Percentiles rank a stretch among this genome's conserved stretches.
Evolutionary conservation across 2,113 vertebrate genomes (phyloP).

Genomic region (Muntiacus muntjak): DNA sequence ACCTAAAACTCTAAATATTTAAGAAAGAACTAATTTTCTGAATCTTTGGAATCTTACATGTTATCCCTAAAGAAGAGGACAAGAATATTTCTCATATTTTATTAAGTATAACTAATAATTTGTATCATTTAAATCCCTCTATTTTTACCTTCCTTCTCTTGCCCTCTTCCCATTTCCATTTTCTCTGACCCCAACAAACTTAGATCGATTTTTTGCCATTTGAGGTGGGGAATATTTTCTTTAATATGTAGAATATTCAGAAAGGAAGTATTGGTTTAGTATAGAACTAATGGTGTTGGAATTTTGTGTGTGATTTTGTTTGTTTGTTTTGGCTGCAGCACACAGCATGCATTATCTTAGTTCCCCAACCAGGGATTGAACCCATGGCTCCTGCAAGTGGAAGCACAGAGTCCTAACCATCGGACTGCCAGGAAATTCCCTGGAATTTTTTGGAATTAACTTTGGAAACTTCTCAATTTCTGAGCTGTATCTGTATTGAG

Average conservation of each 20-base stretch:
- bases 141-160: constrained; percentile 5
- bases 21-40: neutral
- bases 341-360: neutral
- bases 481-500: neutral
- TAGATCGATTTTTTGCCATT: neutral
- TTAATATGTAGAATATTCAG: neutral
- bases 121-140: neutral
- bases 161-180: neutral
- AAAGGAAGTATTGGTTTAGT: neutral
- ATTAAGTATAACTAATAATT: neutral
- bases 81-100: neutral
- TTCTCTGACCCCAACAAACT: neutral
- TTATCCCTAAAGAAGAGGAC: neutral
- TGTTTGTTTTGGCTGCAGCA: neutral
- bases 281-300: neutral
- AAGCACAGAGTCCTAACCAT: neutral
- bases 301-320: neutral
- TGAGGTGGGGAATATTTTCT: constrained; percentile 9
- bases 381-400: neutral
- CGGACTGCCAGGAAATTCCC: neutral
- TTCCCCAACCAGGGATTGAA: neutral
- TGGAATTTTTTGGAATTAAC: neutral
- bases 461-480: neutral
- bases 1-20: neutral
- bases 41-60: neutral